Evolutionary conservation across 2,888 invertebrate species (phyloP), one percentile per base, ranked within the genome.

Genomic region (Leistus spinibarbis): DNA sequence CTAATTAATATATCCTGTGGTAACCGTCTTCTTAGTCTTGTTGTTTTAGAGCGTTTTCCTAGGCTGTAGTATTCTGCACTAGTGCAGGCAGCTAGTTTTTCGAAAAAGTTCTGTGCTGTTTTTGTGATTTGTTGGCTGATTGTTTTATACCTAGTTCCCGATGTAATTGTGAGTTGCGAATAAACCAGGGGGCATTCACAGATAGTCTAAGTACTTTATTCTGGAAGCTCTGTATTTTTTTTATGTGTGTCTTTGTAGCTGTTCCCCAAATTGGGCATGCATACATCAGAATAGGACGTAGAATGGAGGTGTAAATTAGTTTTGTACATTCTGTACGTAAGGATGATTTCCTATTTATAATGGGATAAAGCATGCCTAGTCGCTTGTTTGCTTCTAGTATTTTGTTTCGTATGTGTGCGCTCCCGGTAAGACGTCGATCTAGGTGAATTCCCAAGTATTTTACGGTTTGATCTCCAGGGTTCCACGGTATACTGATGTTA

Each of bases 281-380:
- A 17, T 69, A 69, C 17, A 17, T 57, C n/a, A 69, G 16, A 10
- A 69, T 16, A 16, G 71, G 54, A 57, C 71, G 22, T 23, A 76
- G 20, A 13, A 71, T 68, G n/a, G 60, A 66, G 24, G 22, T 69
- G 53, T 76, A 76, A 10, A 70, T 64, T 63, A 71, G 19, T 60
- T 24, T 57, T 13, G 54, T 53, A 19, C 64, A 71, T 63, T 63
- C 20, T n/a, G 54, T 17, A 19, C 64, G 9, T 3, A 70, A 63
- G 9, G 13, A 1, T 4, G 63, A 23, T 22, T 70, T 70, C 3
- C 53, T 13, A 24, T 70, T 70, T 19, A 69, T 54, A n/a, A 69
- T 54, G 4, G 69, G 57, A 60, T 69, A 69, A 13, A 69, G 17
- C 60, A 57, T 53, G 5, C 54, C 54, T 10, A 67, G 67, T 40